Percentiles rank a stretch among this genome's conserved stretches.
Conservation (phyloP, 2,888 invertebrate genomes). For the Dasysyrphus tricinctus region DNA sequence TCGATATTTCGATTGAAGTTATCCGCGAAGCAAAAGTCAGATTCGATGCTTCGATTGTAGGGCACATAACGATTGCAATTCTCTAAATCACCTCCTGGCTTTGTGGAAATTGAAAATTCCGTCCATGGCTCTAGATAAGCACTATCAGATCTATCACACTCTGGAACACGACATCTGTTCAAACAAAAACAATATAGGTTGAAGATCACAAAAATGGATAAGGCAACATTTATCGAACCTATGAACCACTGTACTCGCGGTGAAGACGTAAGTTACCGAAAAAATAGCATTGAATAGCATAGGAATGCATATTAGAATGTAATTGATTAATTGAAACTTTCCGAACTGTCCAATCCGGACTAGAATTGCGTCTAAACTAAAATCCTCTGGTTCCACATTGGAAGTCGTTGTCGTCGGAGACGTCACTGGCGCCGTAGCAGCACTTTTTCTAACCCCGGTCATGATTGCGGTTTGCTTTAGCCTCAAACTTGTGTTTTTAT, state of each 20-base stretch:
- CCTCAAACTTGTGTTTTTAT: neutral
- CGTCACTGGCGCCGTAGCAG: neutral
- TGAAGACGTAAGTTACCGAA: conserved; percentile 88
- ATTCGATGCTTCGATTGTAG: conserved; percentile 67
- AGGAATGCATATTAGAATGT: conserved; percentile 86
- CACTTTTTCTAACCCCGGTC: conserved; percentile 51
- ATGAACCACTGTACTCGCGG: conserved; percentile 88
- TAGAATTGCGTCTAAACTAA: conserved; percentile 80
- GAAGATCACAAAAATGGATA: conserved; percentile 31
- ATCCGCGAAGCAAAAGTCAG: conserved; percentile 81
- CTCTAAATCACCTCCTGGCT: conserved; percentile 81
- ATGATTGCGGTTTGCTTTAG: conserved; percentile 9
- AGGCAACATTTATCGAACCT: conserved; percentile 84
- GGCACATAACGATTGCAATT: conserved; percentile 83
- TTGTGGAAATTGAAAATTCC: conserved; percentile 82
- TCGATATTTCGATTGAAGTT: conserved; percentile 81
- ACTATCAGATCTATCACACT: conserved; percentile 80
- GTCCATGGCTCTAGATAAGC: conserved; percentile 84
- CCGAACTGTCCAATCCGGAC: conserved; percentile 86
- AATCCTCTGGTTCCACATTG: conserved; percentile 76
- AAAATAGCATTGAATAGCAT: conserved; percentile 87
- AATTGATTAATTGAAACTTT: conserved; percentile 86
- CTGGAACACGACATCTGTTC: conserved; percentile 82
- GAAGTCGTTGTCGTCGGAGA: neutral
- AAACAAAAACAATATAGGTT: conserved; percentile 69